Evolutionary conservation across 2,113 vertebrate genomes (phyloP).

Genomic region (Ginglymostoma cirratum): DNA sequence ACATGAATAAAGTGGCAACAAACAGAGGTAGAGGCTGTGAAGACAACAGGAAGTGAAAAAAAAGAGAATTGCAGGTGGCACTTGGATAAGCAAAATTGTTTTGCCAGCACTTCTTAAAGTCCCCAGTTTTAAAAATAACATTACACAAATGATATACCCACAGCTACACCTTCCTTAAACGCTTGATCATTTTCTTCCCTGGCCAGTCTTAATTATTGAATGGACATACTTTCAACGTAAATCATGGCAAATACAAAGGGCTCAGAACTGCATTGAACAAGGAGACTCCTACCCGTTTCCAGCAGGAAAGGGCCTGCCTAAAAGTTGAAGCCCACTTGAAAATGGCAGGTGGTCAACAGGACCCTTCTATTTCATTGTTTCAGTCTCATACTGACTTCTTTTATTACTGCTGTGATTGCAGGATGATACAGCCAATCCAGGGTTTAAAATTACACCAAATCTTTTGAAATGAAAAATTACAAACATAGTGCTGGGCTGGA

Average conservation of each 20-base stretch:
- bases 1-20: neutral
- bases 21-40: no score
- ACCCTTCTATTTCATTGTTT: neutral
- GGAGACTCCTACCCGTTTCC: neutral
- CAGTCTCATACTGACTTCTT: neutral
- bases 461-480: neutral
- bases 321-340: neutral
- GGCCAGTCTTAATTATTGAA: neutral
- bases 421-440: neutral
- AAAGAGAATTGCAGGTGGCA: neutral
- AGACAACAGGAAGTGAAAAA: neutral
- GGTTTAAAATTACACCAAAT: neutral
- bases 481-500: neutral
- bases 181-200: neutral
- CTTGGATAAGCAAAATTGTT: no score
- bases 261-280: neutral
- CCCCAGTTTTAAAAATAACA: neutral
- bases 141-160: no score
- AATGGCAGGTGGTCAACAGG: neutral
- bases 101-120: no score
- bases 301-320: neutral
- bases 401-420: neutral
- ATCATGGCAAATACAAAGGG: neutral
- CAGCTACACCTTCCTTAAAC: neutral
- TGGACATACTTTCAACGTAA: neutral